phyloP scores from a whole-genome alignment of 1,140 invertebrate genomes.

The Drosophila quadrilineata region DNA sequence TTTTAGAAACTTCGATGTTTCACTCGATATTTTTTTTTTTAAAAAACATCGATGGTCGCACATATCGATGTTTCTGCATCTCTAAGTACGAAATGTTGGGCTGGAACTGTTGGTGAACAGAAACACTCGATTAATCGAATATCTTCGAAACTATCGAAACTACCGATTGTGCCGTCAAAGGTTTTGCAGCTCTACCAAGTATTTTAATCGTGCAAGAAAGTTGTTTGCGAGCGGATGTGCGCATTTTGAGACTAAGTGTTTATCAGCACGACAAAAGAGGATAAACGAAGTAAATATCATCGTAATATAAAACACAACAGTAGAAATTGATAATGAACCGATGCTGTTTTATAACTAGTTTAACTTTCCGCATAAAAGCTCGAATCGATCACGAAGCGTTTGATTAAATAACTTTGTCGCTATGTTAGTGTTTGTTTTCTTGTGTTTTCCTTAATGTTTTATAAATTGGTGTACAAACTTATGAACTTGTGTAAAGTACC shows the following conservation, averaged over 20 bases:
- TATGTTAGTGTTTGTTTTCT: not conserved
- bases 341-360: not conserved
- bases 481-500: too few relatives aligned
- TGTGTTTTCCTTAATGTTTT: slow-evolving; percentile 8
- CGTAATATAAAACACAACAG: slow-evolving; percentile 32
- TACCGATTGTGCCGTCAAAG: not conserved
- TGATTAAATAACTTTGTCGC: slow-evolving; percentile 40
- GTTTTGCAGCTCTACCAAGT: too few relatives aligned
- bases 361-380: too few relatives aligned
- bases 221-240: slow-evolving; percentile 73
- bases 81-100: too few relatives aligned
- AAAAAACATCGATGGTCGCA: too few relatives aligned
- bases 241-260: slow-evolving; percentile 55
- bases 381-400: too few relatives aligned
- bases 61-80: too few relatives aligned
- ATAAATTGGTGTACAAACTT: not conserved
- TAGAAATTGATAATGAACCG: slow-evolving; percentile 33
- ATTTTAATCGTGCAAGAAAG: slow-evolving; percentile 63
- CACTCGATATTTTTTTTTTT: too few relatives aligned
- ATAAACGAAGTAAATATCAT: slow-evolving; percentile 52
- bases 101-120: too few relatives aligned
- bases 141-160: too few relatives aligned
- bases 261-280: slow-evolving; percentile 32
- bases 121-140: too few relatives aligned
- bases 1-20: too few relatives aligned